Base-by-base conservation (phyloP, 1,140 invertebrate genomes). In the Chelonus insularis region DNA sequence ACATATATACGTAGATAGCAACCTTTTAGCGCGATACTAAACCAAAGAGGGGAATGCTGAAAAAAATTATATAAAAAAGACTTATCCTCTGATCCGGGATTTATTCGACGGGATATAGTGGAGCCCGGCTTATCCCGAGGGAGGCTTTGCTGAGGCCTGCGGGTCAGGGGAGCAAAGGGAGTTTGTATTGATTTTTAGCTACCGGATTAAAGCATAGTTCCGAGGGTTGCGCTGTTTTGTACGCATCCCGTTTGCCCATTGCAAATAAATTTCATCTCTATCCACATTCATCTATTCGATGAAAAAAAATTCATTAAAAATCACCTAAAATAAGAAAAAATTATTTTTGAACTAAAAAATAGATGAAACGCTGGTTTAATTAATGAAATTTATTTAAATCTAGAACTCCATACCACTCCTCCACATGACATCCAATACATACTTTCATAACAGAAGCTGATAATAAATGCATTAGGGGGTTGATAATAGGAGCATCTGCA, bases 21-120 rank as follows among this genome's bases (percentile, higher is more conserved):
- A 7, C 29, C 29, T 14, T 51, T 51, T 16, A 21, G 11, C 11
- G 47, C 8, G 9, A 21, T 21, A 41, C 45, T 21, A 39, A 60
- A 57, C 29, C 45, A 16, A 29, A 63, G 43, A 25, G 39, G 23
- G 20, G 41, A 52, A 34, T 45, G 39, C 57, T 52, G 64, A 69
- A 71, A 67, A 71, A 65, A 70, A 66, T 67, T 66, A 68, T 66
- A 71, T 65, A 69, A 67, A 67, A 67, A 73, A 69, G 45, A 72
- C 74, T 79, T 74, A 80, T 81, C 77, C 78, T 74, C 80, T 80
- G 76, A 81, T 81, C 79, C 78, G 67, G 79, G 78, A 81, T 81
- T 81, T 81, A 81, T 81, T 80, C 80, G 79, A 81, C 75, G 43
- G 59, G 59, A 61, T 80, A 80, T 77, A 75, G 77, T 72, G 74